phyloP scores from a whole-genome alignment of 2,797 vertebrate genomes.

The Falco cherrug region DNA sequence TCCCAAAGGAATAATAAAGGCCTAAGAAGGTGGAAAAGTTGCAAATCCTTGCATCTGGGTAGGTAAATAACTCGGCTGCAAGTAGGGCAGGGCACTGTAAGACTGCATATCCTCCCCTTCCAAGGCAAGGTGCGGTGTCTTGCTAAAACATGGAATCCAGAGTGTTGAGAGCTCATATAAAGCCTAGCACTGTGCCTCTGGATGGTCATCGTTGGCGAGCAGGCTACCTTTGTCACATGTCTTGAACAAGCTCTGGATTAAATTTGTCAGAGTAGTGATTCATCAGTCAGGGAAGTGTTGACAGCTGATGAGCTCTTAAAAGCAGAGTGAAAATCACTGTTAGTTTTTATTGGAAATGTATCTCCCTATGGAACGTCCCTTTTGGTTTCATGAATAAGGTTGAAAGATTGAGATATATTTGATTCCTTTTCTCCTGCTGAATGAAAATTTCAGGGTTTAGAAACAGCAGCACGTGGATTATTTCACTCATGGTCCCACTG shows the following conservation, averaged over 20 bases:
- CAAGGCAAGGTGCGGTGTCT: not conserved
- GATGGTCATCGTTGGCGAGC: not conserved
- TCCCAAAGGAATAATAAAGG: not conserved
- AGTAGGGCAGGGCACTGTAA: not conserved
- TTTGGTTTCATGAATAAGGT: slow-evolving; percentile 10
- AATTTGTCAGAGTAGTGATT: slow-evolving; percentile 61
- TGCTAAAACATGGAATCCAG: not conserved
- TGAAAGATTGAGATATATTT: not conserved
- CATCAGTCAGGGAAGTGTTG: slow-evolving; percentile 32
- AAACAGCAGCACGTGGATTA: not conserved
- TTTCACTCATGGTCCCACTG: not conserved
- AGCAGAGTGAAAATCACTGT: not conserved
- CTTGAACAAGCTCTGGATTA: slow-evolving; percentile 18
- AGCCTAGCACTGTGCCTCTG: not conserved
- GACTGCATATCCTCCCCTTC: not conserved
- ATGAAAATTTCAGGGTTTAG: not conserved
- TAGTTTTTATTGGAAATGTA: slow-evolving; percentile 28
- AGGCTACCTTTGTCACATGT: slow-evolving; percentile 26
- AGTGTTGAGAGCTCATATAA: not conserved
- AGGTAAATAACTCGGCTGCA: slow-evolving; percentile 8
- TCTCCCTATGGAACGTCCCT: not conserved
- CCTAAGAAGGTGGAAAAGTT: not conserved
- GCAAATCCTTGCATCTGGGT: not conserved
- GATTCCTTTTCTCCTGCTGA: not conserved
- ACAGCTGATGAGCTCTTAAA: slow-evolving; percentile 30